Evolutionary conservation across 2,113 vertebrate genomes (phyloP).

Genomic region (Corydoras sp.): DNA sequence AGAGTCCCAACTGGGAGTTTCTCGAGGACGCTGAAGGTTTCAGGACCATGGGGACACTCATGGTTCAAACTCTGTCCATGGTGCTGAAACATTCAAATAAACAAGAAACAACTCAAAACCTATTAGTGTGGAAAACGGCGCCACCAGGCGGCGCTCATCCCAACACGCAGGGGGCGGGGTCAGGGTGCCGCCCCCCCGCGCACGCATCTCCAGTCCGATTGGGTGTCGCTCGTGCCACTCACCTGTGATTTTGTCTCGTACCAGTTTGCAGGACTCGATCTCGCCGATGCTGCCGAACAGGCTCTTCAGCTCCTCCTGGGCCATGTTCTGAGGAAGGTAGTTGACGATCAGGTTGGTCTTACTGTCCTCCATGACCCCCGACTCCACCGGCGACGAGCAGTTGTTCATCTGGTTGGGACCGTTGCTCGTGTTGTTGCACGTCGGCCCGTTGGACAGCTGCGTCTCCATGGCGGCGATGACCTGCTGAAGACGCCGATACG

Average conservation of each 20-base stretch:
- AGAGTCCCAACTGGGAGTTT: too few species aligned
- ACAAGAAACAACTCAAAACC: too few species aligned
- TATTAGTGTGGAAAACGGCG: too few species aligned
- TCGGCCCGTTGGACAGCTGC: constrained; percentile 94
- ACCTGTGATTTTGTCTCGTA: constrained; percentile 98
- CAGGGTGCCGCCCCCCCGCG: too few species aligned
- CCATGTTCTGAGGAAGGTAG: constrained; percentile 98
- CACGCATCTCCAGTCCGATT: not conserved
- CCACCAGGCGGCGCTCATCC: too few species aligned
- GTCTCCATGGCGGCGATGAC: constrained; percentile 99
- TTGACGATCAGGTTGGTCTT: constrained; percentile 99
- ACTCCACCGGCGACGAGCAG: constrained; percentile 91
- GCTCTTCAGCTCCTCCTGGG: constrained; percentile 94
- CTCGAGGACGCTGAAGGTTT: too few species aligned
- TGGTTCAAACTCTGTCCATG: too few species aligned
- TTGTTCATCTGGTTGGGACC: constrained; percentile 84
- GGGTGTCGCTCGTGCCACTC: not conserved
- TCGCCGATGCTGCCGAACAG: constrained; percentile 95
- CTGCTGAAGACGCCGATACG: constrained; percentile 74
- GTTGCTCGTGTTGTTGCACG: constrained; percentile 92
- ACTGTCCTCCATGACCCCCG: constrained; percentile 90
- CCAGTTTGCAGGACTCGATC: constrained; percentile 96
- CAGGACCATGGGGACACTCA: too few species aligned
- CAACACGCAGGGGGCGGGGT: too few species aligned
- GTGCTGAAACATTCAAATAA: too few species aligned